Evolutionary conservation across 1,140 invertebrate genomes (phyloP).

Genomic region (Platorchestia sp.): DNA sequence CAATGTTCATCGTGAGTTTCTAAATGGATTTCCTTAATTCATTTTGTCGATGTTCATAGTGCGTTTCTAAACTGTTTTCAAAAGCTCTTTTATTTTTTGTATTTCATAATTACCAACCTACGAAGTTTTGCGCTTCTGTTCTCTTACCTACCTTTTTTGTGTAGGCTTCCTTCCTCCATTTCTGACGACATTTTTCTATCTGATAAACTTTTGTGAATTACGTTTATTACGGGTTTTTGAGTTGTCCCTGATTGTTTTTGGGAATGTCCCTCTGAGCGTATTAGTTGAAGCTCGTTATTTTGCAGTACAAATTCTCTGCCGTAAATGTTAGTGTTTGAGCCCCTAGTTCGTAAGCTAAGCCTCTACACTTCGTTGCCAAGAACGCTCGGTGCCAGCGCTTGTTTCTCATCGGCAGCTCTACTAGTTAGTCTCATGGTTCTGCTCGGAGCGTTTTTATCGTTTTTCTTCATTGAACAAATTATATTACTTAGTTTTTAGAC

Average conservation of each 20-base stretch:
- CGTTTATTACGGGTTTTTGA: not conserved
- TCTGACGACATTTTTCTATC: not conserved
- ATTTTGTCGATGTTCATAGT: not conserved
- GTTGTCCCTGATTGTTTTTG: not conserved
- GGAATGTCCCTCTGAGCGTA: not conserved
- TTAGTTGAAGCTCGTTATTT: constrained; percentile 3
- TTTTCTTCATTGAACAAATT: not conserved
- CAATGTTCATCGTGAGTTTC: no score
- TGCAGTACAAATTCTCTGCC: constrained; percentile 23
- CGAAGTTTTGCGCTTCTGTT: not conserved
- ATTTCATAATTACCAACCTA: not conserved
- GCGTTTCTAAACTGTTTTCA: not conserved
- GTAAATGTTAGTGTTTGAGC: not conserved
- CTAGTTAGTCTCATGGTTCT: not conserved
- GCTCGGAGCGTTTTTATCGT: not conserved
- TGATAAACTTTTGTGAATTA: not conserved
- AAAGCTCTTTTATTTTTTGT: not conserved
- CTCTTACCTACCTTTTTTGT: not conserved
- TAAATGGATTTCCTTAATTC: not conserved
- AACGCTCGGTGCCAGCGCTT: not conserved
- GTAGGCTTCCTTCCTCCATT: not conserved
- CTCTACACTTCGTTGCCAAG: not conserved
- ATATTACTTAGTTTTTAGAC: not conserved
- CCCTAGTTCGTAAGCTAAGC: not conserved
- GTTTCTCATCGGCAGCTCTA: not conserved